Percentiles rank a stretch among this genome's conserved stretches.
Evolutionary conservation across 2,113 vertebrate genomes (phyloP).

Genomic region (Acrocephalus kingi): DNA sequence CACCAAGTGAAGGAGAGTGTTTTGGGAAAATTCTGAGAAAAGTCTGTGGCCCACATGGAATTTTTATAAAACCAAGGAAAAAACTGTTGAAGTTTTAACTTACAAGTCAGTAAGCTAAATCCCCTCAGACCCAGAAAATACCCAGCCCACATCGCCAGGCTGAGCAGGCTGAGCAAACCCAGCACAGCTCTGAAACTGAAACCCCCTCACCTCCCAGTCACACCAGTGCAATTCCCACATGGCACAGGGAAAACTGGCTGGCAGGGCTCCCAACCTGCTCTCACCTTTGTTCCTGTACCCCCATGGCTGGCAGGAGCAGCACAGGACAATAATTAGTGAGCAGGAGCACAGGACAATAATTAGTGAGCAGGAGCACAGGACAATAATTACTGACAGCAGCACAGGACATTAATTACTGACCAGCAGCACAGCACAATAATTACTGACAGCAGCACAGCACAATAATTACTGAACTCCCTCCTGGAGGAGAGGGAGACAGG

Average conservation of each 20-base stretch:
- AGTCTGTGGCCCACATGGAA: too few relatives aligned
- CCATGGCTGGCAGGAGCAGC: background rate
- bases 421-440: background rate
- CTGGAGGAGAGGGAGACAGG: background rate
- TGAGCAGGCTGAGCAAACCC: background rate
- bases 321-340: background rate
- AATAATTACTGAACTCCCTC: background rate
- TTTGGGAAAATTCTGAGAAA: too few relatives aligned
- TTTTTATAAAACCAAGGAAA: too few relatives aligned
- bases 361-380: background rate
- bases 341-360: background rate
- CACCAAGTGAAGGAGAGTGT: too few relatives aligned
- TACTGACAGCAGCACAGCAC: too few relatives aligned
- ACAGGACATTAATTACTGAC: background rate
- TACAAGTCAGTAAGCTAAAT: too few relatives aligned
- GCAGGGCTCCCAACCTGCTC: background rate
- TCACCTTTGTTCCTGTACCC: background rate
- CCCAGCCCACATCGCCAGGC: too few relatives aligned
- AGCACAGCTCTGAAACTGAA: background rate
- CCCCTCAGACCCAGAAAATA: too few relatives aligned
- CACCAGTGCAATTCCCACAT: background rate
- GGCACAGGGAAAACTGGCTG: background rate
- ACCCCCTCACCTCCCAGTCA: too few relatives aligned
- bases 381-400: background rate
- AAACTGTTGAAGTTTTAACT: too few relatives aligned